Base-by-base conservation (phyloP, 2,113 vertebrate genomes). In the Brienomyrus brachyistius region DNA sequence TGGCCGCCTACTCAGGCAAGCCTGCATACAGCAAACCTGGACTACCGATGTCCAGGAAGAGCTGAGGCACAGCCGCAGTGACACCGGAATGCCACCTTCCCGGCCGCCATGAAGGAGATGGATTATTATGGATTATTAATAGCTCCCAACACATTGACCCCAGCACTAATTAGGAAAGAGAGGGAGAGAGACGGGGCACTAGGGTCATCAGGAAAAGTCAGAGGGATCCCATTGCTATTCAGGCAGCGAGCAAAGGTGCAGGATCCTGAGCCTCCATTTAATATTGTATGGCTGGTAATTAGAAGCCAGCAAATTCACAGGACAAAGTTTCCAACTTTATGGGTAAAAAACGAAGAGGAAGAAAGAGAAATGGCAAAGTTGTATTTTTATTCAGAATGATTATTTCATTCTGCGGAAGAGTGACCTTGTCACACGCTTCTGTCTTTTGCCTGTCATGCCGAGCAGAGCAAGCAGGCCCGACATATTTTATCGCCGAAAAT, bases 161-260 rank as follows among this genome's bases (percentile, higher is more conserved):
- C 88, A 89, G 82, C 56, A 8, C 94, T 96, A 95, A 96, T 95
- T 94, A 95, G 94, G 92, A 92, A 88, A 91, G 88, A 90, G 91
- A 90, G 83, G 90, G 86, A 92, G 89, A 90, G 90, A 92, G 89
- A 90, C 0, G 45, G 8, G 93, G 92, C 92, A 77, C 56, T 5
- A 1, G 84, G 88, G 85, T 89, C 70, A 82, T n/a, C 15, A 19
- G 8, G 31, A 56, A 54, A 80, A 93, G 93, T 93, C 92, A 92
- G 54, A 83, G 85, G 89, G 91, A 88, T 74, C 51, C 89, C 91
- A 93, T 95, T 94, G 91, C 92, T 93, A 94, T 95, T 94, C 94
- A 91, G 92, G 91, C 88, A 92, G 93, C 92, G 92, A 92, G 92
- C 90, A 91, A 87, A 93, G 90, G 91, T 90, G 91, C 62, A 56